Conservation (phyloP, 1,140 invertebrate species). For the Bombus balteatus region DNA sequence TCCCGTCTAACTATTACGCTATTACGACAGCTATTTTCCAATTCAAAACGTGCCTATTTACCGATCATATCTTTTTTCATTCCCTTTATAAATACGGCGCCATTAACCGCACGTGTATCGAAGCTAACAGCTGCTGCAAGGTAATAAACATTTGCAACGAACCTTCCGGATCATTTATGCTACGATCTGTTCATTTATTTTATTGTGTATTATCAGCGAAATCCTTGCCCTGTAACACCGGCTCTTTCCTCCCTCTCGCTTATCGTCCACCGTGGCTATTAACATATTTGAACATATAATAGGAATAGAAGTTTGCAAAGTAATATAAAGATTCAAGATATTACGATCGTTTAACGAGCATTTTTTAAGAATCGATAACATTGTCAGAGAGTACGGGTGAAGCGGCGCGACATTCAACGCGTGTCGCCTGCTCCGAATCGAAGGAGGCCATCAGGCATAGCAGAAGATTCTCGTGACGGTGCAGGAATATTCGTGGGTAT, state of each 20-base stretch:
- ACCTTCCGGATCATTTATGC: neutral
- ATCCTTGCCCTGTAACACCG: neutral
- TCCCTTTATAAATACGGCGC: neutral
- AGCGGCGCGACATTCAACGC: neutral
- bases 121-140: neutral
- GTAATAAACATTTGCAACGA: neutral
- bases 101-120: neutral
- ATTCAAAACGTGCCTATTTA: neutral
- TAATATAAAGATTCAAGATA: too few relatives aligned
- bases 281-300: too few relatives aligned
- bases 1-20: neutral
- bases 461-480: slow-evolving; percentile 27
- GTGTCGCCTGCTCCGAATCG: neutral
- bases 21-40: neutral
- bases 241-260: too few relatives aligned
- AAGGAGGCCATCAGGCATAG: neutral
- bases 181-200: neutral
- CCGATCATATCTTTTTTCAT: too few relatives aligned
- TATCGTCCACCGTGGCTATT: neutral
- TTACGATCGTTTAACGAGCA: neutral
- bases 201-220: neutral
- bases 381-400: too few relatives aligned
- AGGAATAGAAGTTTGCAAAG: too few relatives aligned
- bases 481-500: slow-evolving; percentile 29
- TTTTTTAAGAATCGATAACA: too few relatives aligned